Conservation (phyloP, 2,797 vertebrate genomes). For the Sternotherus odoratus region DNA sequence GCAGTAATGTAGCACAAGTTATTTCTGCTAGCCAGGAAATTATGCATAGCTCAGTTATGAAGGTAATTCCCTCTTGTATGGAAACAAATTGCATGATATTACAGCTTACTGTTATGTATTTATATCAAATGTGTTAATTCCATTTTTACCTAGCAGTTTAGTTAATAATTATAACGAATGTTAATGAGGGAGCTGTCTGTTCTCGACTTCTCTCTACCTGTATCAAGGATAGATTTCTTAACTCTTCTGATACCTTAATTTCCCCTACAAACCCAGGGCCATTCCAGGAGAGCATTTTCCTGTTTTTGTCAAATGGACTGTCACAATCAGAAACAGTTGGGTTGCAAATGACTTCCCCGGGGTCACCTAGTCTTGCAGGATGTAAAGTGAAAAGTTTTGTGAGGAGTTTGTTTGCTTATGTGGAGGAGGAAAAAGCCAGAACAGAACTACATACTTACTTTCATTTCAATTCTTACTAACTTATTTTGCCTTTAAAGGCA, state of each 20-base stretch:
- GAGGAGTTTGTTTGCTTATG: not conserved
- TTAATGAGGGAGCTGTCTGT: conserved; percentile 38
- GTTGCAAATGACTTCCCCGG: conserved; percentile 3
- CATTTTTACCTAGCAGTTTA: conserved; percentile 63
- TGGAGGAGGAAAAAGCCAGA: not conserved
- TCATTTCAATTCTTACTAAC: not conserved
- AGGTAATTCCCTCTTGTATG: conserved; percentile 51
- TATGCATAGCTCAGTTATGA: conserved; percentile 35
- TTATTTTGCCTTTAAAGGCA: not conserved
- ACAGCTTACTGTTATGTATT: conserved; percentile 61
- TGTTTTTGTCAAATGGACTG: not conserved
- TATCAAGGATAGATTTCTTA: not conserved
- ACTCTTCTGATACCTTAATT: not conserved
- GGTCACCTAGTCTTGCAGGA: not conserved
- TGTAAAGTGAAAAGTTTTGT: not conserved
- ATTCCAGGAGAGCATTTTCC: not conserved
- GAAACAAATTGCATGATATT: conserved; percentile 52
- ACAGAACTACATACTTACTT: not conserved
- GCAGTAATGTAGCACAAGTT: conserved; percentile 47
- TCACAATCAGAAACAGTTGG: conserved; percentile 5
- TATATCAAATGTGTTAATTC: conserved; percentile 67
- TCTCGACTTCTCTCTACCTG: not conserved
- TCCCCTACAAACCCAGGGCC: not conserved
- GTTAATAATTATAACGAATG: conserved; percentile 64
- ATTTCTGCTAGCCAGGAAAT: conserved; percentile 50